Evolutionary conservation across 2,888 invertebrate species (phyloP).

Genomic region (Allophyes oxyacanthae): DNA sequence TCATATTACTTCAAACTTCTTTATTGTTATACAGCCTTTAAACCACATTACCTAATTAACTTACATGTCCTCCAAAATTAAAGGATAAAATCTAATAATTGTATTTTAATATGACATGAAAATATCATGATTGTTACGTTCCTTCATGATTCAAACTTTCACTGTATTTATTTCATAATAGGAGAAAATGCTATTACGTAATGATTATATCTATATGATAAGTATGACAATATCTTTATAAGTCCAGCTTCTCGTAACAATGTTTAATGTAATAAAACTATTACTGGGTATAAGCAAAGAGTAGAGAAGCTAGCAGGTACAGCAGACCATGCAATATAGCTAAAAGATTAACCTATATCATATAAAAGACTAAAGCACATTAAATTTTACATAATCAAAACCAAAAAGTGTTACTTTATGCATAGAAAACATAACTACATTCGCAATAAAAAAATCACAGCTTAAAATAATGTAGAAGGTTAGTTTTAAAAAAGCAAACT

Average conservation of each 20-base stretch:
- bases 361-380: slow-evolving; percentile 2
- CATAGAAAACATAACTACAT: slow-evolving; percentile 9
- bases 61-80: too few relatives aligned
- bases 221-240: neutral
- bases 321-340: slow-evolving; percentile 11
- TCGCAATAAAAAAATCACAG: neutral
- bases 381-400: slow-evolving; percentile 4
- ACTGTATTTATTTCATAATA: too few relatives aligned
- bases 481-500: slow-evolving; percentile 9
- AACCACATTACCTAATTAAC: too few relatives aligned
- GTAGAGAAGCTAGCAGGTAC: slow-evolving; percentile 14
- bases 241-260: slow-evolving; percentile 12
- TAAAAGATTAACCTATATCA: slow-evolving; percentile 27
- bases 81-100: too few relatives aligned
- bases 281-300: slow-evolving; percentile 17
- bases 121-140: too few relatives aligned
- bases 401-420: slow-evolving; percentile 10
- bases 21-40: too few relatives aligned
- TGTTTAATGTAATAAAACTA: slow-evolving; percentile 17
- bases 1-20: too few relatives aligned
- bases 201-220: too few relatives aligned
- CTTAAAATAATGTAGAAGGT: neutral
- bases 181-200: neutral
- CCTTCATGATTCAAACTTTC: too few relatives aligned
- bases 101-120: too few relatives aligned